Conservation (phyloP, 2,797 vertebrate genomes). For the Urophycis tenuis region DNA sequence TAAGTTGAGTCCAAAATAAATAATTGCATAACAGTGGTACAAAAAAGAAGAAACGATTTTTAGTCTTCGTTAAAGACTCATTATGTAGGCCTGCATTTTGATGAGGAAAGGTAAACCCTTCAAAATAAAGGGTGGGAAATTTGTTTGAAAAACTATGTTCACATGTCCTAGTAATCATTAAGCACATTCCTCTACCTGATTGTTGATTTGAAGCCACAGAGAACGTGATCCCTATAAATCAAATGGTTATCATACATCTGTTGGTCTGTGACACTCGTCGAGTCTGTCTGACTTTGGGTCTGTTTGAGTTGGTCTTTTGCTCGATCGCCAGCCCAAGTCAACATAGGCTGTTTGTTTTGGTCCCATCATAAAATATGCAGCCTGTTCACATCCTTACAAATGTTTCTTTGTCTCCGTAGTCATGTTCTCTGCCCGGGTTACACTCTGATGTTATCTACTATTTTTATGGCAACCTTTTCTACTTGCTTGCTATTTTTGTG, state of each 20-base stretch:
- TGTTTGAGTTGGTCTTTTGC: not conserved
- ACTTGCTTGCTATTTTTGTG: not conserved
- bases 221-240: not conserved
- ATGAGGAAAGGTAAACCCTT: not conserved
- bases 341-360: not conserved
- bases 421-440: not conserved
- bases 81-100: not conserved
- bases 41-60: not conserved
- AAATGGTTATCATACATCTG: not conserved
- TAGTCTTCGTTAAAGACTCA: not conserved
- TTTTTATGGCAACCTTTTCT: not conserved
- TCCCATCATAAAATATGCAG: not conserved
- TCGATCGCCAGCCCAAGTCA: not conserved
- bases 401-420: not conserved
- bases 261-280: not conserved
- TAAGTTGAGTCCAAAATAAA: not conserved
- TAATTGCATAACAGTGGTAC: not conserved
- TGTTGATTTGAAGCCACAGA: not conserved
- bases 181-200: not conserved
- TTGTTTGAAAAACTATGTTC: not conserved
- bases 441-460: not conserved
- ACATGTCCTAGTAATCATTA: constrained; percentile 1
- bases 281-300: too few relatives aligned
- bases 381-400: not conserved
- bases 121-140: not conserved